A percentile compares a stretch with the other conserved stretches of the same genome.
These are phyloP conservation scores for Eudorcas thomsonii DNA, from an alignment of 2,113 vertebrate species.

Conservation along the genomic window DNA sequence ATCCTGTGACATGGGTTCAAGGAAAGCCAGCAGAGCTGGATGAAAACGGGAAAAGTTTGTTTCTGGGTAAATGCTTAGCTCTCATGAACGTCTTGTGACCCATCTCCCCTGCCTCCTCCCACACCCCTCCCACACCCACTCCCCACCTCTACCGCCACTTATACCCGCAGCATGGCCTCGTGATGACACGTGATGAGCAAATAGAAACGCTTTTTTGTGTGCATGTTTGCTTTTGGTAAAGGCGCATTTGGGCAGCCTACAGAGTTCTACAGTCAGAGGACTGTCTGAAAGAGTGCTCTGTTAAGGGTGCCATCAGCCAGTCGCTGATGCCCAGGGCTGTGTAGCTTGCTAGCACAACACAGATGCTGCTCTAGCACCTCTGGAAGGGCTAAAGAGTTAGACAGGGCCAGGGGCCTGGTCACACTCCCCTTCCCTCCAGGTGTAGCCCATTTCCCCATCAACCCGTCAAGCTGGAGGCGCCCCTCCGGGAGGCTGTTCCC, in stretches of 20 bases:
- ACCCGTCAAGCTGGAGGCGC: background rate
- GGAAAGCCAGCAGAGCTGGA: background rate
- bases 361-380: background rate
- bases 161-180: background rate
- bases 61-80: background rate
- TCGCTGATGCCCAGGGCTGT: background rate
- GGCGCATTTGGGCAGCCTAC: background rate
- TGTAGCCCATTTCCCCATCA: background rate
- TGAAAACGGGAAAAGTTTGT: background rate
- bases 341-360: background rate
- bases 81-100: background rate
- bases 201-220: background rate
- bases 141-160: no score
- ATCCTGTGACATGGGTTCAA: background rate
- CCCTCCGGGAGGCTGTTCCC: background rate
- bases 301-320: background rate
- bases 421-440: background rate
- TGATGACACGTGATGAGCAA: background rate
- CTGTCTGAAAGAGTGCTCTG: background rate
- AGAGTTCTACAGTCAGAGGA: background rate
- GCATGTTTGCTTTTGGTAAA: background rate
- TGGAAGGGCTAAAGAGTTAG: background rate
- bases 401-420: background rate
- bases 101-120: background rate
- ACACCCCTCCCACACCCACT: fast-evolving